Evolutionary conservation across 2,113 vertebrate species (phyloP).

Genomic region (Tetrax tetrax): DNA sequence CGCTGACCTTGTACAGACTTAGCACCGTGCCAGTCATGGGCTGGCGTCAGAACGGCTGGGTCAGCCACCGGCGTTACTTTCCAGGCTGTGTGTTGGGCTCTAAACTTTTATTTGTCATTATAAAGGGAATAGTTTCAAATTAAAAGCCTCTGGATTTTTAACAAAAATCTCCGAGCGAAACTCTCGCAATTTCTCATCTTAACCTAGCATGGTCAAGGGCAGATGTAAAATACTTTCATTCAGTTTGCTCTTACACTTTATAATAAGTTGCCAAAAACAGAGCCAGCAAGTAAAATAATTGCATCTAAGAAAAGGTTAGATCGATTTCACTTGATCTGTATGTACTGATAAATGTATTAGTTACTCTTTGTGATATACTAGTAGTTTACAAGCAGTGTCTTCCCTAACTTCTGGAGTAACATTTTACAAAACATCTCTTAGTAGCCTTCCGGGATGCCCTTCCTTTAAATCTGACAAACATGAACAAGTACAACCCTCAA

Average conservation of each 20-base stretch:
- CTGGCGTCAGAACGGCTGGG: neutral
- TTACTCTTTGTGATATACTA: neutral
- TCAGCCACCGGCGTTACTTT: rapidly evolving
- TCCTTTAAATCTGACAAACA: neutral
- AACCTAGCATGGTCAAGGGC: neutral
- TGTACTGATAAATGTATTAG: neutral
- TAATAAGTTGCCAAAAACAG: neutral
- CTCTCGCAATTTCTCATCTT: neutral
- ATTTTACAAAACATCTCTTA: neutral
- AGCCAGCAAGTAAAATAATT: neutral
- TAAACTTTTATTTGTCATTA: neutral
- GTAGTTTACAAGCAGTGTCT: neutral
- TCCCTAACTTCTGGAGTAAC: neutral
- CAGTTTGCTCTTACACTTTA: neutral
- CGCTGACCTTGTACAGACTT: neutral
- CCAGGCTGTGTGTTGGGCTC: neutral
- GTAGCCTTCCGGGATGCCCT: neutral
- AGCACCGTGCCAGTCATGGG: rapidly evolving
- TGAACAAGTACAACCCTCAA: neutral
- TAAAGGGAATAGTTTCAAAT: neutral
- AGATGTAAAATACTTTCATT: neutral
- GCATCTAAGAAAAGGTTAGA: neutral
- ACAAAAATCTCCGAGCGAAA: neutral
- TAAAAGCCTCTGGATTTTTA: neutral
- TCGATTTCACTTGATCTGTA: neutral